These are phyloP conservation scores for Acyrthosiphon pisum DNA, from an alignment of 1,140 invertebrate species.

Conservation along the genomic window DNA sequence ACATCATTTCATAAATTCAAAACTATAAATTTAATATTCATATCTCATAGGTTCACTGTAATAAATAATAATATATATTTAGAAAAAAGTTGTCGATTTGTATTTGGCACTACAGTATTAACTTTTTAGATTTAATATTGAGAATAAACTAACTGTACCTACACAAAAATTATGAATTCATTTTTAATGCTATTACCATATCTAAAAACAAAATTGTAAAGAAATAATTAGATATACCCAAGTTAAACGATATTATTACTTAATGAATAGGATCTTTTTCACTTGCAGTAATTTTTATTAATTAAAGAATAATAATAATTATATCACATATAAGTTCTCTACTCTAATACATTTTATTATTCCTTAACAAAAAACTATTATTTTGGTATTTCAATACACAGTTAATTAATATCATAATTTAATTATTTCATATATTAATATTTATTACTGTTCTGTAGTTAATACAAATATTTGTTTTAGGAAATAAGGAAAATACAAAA, in stretches of 20 bases:
- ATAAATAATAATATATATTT: too few species aligned
- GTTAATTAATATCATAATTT: not conserved
- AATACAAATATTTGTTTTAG: constrained; percentile 30
- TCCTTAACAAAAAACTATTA: too few species aligned
- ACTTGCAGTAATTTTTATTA: not conserved
- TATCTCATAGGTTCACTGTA: not conserved
- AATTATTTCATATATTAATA: not conserved
- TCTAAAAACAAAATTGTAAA: too few species aligned
- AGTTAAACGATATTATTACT: not conserved
- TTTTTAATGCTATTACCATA: not conserved
- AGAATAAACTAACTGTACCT: not conserved
- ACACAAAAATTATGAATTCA: not conserved
- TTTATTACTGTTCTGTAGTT: not conserved
- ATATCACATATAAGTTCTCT: not conserved
- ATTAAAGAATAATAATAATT: not conserved
- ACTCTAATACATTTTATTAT: not conserved
- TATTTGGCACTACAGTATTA: not conserved
- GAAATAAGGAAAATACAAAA: constrained; percentile 38
- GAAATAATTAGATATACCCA: not conserved
- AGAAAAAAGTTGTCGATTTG: not conserved
- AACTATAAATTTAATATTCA: not conserved
- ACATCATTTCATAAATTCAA: not conserved
- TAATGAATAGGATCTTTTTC: not conserved
- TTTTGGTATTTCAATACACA: not conserved
- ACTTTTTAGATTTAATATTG: not conserved